Evolutionary conservation across 2,888 invertebrate species (phyloP).

Genomic region (Pachycephus smyrnensis): DNA sequence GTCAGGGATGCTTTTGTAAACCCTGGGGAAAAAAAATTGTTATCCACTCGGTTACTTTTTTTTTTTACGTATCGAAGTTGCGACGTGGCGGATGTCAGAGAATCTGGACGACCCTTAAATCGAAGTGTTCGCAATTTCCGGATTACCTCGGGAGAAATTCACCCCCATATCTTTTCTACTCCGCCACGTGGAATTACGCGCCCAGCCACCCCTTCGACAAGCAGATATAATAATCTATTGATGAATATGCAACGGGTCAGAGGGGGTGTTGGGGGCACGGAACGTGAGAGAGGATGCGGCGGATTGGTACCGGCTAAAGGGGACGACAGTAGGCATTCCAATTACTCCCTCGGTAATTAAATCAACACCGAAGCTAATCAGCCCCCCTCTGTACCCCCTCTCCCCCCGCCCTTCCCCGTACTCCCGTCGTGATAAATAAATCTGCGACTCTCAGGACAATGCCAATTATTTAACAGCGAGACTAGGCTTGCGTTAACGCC

Average conservation of each 20-base stretch:
- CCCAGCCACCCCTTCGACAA: slow-evolving; percentile 31
- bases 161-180: slow-evolving; percentile 8
- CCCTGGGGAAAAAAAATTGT: too few relatives aligned
- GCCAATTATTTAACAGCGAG: too few relatives aligned
- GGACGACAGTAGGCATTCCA: slow-evolving; percentile 57
- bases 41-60: too few relatives aligned
- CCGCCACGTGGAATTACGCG: slow-evolving; percentile 18
- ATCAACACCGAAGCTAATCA: slow-evolving; percentile 65
- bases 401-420: not conserved
- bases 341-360: slow-evolving; percentile 64
- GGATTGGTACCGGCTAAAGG: slow-evolving; percentile 12
- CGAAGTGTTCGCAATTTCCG: not conserved
- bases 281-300: slow-evolving; percentile 25
- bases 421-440: slow-evolving; percentile 18
- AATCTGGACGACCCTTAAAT: too few relatives aligned
- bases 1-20: too few relatives aligned
- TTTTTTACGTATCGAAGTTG: too few relatives aligned
- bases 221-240: slow-evolving; percentile 53
- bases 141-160: not conserved
- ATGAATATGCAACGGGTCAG: slow-evolving; percentile 61
- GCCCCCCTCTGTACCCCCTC: slow-evolving; percentile 30
- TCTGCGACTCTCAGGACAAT: not conserved
- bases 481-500: too few relatives aligned
- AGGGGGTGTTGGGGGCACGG: slow-evolving; percentile 32
- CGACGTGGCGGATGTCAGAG: too few relatives aligned